Percentiles rank a stretch among this genome's conserved stretches.
Conservation (phyloP, 2,888 invertebrate species). For the Tachina fera region DNA sequence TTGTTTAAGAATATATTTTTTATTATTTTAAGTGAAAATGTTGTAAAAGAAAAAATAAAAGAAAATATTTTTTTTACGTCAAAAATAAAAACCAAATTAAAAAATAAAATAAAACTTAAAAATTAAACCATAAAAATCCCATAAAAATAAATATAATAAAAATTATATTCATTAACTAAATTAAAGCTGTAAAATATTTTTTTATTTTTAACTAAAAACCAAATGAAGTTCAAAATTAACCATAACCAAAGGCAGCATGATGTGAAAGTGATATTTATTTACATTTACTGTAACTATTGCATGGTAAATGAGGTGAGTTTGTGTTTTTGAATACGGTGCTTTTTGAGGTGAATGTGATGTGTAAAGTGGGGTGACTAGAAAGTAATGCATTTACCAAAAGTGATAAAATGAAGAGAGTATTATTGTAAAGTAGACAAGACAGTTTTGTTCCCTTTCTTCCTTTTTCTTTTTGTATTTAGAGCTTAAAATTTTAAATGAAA, state of each 20-base stretch:
- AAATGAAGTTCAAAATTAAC: slow-evolving; percentile 5
- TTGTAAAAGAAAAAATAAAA: slow-evolving; percentile 78
- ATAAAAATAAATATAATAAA: slow-evolving; percentile 69
- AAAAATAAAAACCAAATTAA: slow-evolving; percentile 71
- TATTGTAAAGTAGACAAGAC: not conserved
- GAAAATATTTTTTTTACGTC: slow-evolving; percentile 64
- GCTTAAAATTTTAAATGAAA: not conserved
- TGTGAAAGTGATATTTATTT: slow-evolving; percentile 24
- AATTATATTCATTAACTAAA: slow-evolving; percentile 22
- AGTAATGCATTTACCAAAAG: slow-evolving; percentile 8
- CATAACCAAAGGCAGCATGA: slow-evolving; percentile 47
- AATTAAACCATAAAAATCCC: slow-evolving; percentile 72
- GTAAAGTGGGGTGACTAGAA: slow-evolving; percentile 10
- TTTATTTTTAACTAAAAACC: not conserved
- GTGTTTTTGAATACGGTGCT: not conserved
- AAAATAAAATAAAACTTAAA: slow-evolving; percentile 43
- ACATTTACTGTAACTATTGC: not conserved
- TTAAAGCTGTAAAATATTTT: slow-evolving; percentile 18
- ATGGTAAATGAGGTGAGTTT: not conserved
- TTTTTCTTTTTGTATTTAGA: no score
- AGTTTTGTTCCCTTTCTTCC: not conserved
- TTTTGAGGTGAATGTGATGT: slow-evolving; percentile 11
- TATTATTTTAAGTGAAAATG: slow-evolving; percentile 72
- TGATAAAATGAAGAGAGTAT: not conserved
- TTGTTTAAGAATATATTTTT: slow-evolving; percentile 37